phyloP scores from a whole-genome alignment of 2,113 vertebrate genomes.

The Hippocampus mohnikei region DNA sequence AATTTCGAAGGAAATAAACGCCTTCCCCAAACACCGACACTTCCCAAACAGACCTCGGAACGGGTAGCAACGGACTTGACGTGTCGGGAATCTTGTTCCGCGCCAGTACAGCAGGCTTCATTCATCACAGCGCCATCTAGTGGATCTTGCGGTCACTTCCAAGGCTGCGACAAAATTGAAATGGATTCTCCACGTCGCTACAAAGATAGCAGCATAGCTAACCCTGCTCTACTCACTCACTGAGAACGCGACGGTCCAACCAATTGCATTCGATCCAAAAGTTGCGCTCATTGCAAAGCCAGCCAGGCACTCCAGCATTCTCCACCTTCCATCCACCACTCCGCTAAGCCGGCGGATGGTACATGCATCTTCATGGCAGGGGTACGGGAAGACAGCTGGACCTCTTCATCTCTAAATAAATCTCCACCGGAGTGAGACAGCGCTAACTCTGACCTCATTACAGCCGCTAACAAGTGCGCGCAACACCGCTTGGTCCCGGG shows the following conservation, averaged over 20 bases:
- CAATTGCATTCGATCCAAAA: not conserved
- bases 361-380: conserved; percentile 51
- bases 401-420: conserved; percentile 61
- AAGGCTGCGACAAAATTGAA: too few relatives aligned
- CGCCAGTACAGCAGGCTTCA: too few relatives aligned
- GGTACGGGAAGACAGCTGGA: conserved; percentile 47
- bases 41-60: too few relatives aligned
- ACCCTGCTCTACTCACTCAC: not conserved
- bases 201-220: not conserved
- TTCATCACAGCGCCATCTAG: too few relatives aligned
- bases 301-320: not conserved
- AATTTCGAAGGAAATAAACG: too few relatives aligned
- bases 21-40: too few relatives aligned
- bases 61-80: too few relatives aligned
- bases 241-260: not conserved
- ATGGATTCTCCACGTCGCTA: not conserved
- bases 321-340: not conserved
- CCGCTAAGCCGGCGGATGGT: conserved; percentile 9
- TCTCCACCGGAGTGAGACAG: conserved; percentile 66
- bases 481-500: conserved; percentile 46
- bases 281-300: not conserved
- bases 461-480: conserved; percentile 55
- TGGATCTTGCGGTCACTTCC: too few relatives aligned
- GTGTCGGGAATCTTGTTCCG: too few relatives aligned
- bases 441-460: conserved; percentile 69